Evolutionary conservation across 1,140 invertebrate species (phyloP).

Genomic region (Drosophila nasuta): DNA sequence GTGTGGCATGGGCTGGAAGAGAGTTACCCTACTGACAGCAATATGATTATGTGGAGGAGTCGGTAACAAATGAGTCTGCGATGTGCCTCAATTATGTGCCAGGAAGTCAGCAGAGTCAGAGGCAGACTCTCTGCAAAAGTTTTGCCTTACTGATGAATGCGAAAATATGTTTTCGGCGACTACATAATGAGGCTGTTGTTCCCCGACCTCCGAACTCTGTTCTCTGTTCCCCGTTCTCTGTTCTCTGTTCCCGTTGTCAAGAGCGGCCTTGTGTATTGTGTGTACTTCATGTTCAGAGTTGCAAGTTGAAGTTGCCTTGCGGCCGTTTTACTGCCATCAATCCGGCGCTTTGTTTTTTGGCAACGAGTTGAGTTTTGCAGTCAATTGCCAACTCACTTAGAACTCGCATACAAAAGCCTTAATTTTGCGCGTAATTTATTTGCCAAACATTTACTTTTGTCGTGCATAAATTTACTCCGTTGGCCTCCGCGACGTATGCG

Average conservation of each 20-base stretch:
- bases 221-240: too few species aligned
- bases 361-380: conserved; percentile 52
- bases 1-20: not conserved
- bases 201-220: not conserved
- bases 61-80: conserved; percentile 78
- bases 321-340: conserved; percentile 52
- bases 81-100: conserved; percentile 77
- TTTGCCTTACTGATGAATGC: conserved; percentile 76
- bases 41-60: conserved; percentile 53
- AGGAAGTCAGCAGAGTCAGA: conserved; percentile 46
- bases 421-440: conserved; percentile 76
- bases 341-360: conserved; percentile 36
- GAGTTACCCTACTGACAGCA: conserved; percentile 39
- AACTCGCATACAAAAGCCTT: conserved; percentile 44
- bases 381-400: conserved; percentile 57
- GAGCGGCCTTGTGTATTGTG: not conserved
- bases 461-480: conserved; percentile 45
- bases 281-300: not conserved
- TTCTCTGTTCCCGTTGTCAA: not conserved
- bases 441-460: conserved; percentile 55
- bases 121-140: conserved; percentile 43
- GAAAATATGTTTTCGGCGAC: conserved; percentile 77
- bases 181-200: conserved; percentile 69
- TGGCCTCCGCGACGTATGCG: conserved; percentile 55
- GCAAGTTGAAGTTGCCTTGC: conserved; percentile 35